Conservation (phyloP, 1,140 invertebrate species). For the Panulirus ornatus region DNA sequence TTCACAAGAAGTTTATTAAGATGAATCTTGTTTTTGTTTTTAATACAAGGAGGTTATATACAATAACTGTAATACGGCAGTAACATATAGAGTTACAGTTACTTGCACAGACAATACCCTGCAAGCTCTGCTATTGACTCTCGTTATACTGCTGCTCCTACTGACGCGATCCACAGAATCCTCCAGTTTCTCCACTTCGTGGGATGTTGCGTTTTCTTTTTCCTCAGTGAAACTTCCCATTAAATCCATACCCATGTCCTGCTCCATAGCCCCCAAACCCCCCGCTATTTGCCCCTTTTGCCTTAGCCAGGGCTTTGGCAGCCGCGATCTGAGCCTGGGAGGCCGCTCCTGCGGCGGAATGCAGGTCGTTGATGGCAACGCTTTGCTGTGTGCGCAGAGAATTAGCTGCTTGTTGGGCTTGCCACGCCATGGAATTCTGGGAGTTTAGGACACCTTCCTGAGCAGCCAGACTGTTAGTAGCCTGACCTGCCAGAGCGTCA, state of each 20-base stretch:
- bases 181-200: background rate
- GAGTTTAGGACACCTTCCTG: background rate
- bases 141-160: constrained; percentile 1
- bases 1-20: too few relatives aligned
- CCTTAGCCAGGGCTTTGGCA: background rate
- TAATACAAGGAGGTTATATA: background rate
- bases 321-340: background rate
- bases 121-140: constrained; percentile 3
- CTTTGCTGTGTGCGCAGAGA: constrained; percentile 7
- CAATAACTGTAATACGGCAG: constrained; percentile 4
- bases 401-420: background rate
- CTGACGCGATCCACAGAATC: background rate
- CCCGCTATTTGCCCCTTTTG: background rate
- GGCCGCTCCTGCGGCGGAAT: background rate
- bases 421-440: constrained; percentile 5
- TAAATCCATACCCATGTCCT: background rate
- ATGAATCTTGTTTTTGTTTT: too few relatives aligned
- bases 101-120: background rate
- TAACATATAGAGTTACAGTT: background rate
- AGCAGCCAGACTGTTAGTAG: background rate
- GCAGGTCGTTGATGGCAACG: background rate
- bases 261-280: constrained; percentile 12
- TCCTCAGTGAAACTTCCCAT: background rate
- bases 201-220: background rate
- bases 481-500: background rate